A percentile compares a stretch with the other conserved stretches of the same genome.
These are phyloP conservation scores for Dicrurus megarhynchus DNA, from an alignment of 2,113 vertebrate species.

Conservation along the genomic window DNA sequence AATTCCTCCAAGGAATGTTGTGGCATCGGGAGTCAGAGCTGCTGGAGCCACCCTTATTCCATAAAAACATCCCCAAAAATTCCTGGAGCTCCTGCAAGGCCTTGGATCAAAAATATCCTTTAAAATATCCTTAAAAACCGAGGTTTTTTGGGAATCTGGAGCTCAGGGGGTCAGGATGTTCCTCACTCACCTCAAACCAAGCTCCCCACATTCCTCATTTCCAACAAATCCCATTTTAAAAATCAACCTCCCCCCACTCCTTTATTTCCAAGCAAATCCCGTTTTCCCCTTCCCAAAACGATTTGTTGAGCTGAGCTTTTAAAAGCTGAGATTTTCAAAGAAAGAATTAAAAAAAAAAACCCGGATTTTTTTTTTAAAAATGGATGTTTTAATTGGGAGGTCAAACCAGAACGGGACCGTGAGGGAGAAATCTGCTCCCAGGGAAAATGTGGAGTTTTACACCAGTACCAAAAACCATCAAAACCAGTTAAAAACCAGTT, in stretches of 20 bases:
- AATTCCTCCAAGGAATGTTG: neutral
- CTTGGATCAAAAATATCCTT: neutral
- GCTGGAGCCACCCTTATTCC: neutral
- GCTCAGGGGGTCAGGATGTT: neutral
- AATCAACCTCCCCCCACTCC: neutral
- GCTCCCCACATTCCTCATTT: neutral
- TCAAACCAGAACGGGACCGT: fast-evolving
- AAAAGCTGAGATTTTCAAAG: neutral
- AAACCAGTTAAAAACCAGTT: neutral
- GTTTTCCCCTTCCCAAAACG: fast-evolving
- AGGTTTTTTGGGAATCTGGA: neutral
- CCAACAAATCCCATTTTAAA: neutral
- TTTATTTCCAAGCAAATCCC: neutral
- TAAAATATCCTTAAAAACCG: neutral
- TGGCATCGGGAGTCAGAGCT: neutral
- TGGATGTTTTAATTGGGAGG: neutral
- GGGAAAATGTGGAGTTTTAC: neutral
- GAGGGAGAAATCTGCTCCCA: neutral
- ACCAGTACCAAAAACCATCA: neutral
- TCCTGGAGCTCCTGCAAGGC: neutral
- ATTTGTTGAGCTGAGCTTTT: neutral
- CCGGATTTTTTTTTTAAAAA: neutral
- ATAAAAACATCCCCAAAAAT: neutral
- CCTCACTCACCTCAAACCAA: neutral
- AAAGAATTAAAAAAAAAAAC: too few species aligned